phyloP scores from a whole-genome alignment of 2,888 invertebrate species.

The Amphipoea oculea region DNA sequence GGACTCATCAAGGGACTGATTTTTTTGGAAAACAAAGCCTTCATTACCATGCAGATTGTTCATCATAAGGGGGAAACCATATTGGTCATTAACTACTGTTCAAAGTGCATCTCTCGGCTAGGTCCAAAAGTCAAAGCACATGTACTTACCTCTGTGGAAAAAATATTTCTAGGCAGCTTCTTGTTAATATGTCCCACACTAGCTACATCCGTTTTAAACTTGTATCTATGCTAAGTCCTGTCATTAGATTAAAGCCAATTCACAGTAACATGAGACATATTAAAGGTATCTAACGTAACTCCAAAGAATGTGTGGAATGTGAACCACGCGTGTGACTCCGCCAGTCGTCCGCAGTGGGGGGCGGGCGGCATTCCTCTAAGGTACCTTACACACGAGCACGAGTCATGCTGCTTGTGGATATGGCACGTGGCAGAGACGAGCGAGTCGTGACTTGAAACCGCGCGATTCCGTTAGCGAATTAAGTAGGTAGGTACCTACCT shows the following conservation, averaged over 20 bases:
- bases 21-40: neutral
- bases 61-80: slow-evolving; percentile 13
- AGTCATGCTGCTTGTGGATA: slow-evolving; percentile 15
- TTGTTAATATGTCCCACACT: slow-evolving; percentile 47
- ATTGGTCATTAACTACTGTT: neutral
- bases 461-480: slow-evolving; percentile 39
- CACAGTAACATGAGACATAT: slow-evolving; percentile 28
- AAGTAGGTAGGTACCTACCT: neutral
- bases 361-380: slow-evolving; percentile 56
- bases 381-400: slow-evolving; percentile 51
- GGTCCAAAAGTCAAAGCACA: slow-evolving; percentile 4
- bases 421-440: slow-evolving; percentile 50
- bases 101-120: neutral
- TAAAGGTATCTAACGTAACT: slow-evolving; percentile 46
- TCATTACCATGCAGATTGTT: neutral
- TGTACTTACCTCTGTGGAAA: slow-evolving; percentile 3
- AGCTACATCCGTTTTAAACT: slow-evolving; percentile 36
- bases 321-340: slow-evolving; percentile 43
- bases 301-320: slow-evolving; percentile 60
- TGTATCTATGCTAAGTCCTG: slow-evolving; percentile 14
- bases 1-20: neutral
- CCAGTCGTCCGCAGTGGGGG: slow-evolving; percentile 64
- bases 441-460: slow-evolving; percentile 44
- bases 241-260: slow-evolving; percentile 36
- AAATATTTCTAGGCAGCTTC: neutral